phyloP scores from a whole-genome alignment of 2,888 invertebrate genomes.

The Ctenicera cuprea region DNA sequence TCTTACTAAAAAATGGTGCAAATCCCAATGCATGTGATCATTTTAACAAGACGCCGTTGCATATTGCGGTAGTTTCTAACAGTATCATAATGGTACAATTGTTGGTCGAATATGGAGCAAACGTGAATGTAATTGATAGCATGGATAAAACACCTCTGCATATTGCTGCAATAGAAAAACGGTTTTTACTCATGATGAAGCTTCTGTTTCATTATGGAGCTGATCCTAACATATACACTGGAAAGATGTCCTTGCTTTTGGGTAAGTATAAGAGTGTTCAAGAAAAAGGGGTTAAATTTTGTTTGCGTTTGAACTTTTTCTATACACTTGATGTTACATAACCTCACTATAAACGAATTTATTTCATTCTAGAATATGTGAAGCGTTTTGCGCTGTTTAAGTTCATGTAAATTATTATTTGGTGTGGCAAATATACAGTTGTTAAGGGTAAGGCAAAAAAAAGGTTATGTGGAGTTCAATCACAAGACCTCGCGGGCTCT shows the following conservation, averaged over 20 bases:
- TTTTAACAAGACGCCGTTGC: constrained; percentile 63
- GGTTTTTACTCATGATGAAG: constrained; percentile 25
- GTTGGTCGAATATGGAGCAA: constrained; percentile 19
- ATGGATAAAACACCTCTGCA: constrained; percentile 61
- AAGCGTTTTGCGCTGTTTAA: no score
- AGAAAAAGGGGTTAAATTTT: not conserved
- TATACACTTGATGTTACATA: no score
- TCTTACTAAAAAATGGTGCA: constrained; percentile 56
- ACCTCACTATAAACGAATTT: no score
- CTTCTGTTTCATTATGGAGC: constrained; percentile 37
- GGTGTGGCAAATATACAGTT: no score
- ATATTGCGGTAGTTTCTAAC: constrained; percentile 47
- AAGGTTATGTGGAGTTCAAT: no score
- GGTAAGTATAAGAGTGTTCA: no score
- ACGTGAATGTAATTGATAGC: constrained; percentile 50
- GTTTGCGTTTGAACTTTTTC: constrained; percentile 8
- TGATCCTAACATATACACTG: constrained; percentile 19
- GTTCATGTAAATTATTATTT: no score
- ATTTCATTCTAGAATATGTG: no score
- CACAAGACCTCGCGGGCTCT: no score
- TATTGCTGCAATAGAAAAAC: constrained; percentile 32
- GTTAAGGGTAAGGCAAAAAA: no score
- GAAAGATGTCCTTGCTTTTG: constrained; percentile 32
- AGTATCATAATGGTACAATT: constrained; percentile 10
- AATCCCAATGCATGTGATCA: constrained; percentile 68